Evolutionary conservation across 2,113 vertebrate species (phyloP).

Genomic region (Pygathrix nemaeus): DNA sequence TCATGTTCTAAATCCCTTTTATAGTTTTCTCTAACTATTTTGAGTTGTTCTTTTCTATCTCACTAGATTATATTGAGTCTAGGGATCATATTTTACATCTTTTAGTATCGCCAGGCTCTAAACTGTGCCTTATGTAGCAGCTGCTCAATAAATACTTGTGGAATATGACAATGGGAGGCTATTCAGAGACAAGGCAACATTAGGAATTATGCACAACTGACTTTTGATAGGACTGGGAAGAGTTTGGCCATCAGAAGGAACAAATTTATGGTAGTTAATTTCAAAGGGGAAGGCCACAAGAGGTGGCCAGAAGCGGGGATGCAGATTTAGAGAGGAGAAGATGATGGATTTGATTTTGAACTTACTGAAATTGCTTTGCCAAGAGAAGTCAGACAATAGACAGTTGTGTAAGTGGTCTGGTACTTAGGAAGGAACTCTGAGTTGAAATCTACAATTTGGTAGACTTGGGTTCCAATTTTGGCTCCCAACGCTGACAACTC

Average conservation of each 20-base stretch:
- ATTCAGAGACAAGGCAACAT: neutral
- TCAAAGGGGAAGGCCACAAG: neutral
- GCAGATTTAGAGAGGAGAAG: neutral
- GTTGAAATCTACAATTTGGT: neutral
- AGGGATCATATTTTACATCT: neutral
- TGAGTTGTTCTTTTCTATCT: neutral
- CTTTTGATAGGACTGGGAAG: neutral
- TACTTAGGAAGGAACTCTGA: neutral
- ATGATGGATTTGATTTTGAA: neutral
- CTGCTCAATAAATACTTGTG: neutral
- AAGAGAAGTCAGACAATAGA: neutral
- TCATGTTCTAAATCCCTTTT: neutral
- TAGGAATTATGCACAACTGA: neutral
- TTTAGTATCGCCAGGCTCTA: neutral
- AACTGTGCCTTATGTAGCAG: neutral
- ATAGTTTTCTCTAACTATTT: neutral
- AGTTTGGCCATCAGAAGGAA: neutral
- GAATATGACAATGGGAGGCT: neutral
- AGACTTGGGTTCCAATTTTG: neutral
- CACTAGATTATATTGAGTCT: neutral
- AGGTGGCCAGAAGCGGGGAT: neutral
- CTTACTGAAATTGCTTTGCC: neutral
- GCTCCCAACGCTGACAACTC: neutral
- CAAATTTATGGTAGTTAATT: neutral
- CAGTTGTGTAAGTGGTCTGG: neutral